These are phyloP conservation scores for Uloborus plumipes DNA, from an alignment of 2,888 invertebrate genomes.

Conservation along the genomic window DNA sequence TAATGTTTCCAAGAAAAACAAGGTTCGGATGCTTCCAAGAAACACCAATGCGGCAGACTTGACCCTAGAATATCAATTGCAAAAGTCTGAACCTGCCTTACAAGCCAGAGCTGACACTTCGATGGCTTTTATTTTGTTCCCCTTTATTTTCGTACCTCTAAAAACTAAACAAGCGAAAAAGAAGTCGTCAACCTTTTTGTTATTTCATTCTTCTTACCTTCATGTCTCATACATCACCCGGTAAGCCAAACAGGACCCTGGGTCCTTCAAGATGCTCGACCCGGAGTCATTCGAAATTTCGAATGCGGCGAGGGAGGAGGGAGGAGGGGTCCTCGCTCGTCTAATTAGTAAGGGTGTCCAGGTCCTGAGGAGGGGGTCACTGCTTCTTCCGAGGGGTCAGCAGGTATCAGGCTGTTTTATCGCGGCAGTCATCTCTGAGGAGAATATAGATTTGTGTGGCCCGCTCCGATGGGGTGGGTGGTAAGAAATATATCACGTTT, in stretches of 20 bases:
- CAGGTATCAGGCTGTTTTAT: conserved; percentile 37
- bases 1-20: too few relatives aligned
- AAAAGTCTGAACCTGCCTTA: too few relatives aligned
- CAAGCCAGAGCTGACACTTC: conserved; percentile 30
- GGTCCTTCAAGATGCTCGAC: conserved; percentile 18
- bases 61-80: too few relatives aligned
- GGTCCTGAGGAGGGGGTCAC: conserved; percentile 37
- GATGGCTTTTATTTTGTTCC: neutral
- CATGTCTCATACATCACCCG: conserved; percentile 51
- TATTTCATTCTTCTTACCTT: conserved; percentile 25
- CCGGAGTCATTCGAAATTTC: neutral
- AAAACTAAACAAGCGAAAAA: conserved; percentile 13
- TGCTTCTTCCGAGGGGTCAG: conserved; percentile 25
- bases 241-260: conserved; percentile 14
- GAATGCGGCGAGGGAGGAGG: neutral
- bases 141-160: too few relatives aligned
- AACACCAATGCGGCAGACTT: too few relatives aligned
- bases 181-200: conserved; percentile 46
- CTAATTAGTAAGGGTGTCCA: conserved; percentile 63
- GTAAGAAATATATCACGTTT: conserved; percentile 60
- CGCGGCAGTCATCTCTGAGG: conserved; percentile 39
- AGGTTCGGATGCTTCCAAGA: too few relatives aligned
- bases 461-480: conserved; percentile 28
- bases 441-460: conserved; percentile 60
- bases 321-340: conserved; percentile 7